Percentiles rank a stretch among this genome's conserved stretches.
phyloP scores from a whole-genome alignment of 2,113 vertebrate species.

The Sinocyclocheilus anophthalmus region DNA sequence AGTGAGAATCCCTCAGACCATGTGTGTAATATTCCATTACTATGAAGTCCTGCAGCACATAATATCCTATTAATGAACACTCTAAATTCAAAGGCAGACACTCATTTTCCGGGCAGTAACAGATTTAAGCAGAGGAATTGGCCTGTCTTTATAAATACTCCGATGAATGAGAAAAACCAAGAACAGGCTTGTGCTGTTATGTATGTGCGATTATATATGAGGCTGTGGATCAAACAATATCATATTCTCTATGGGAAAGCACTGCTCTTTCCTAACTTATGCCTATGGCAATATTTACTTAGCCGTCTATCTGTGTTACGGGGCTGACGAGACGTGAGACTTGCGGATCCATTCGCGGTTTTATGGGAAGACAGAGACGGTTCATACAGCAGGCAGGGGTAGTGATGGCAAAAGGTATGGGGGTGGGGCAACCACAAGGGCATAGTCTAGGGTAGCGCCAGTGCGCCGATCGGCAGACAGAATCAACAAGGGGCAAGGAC shows the following conservation, averaged over 20 bases:
- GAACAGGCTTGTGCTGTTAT: conserved; percentile 58
- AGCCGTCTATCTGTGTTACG: not conserved
- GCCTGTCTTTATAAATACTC: conserved; percentile 71
- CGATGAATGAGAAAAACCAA: conserved; percentile 52
- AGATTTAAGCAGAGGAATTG: conserved; percentile 69
- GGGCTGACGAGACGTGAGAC: too few species aligned
- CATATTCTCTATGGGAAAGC: not conserved
- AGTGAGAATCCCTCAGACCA: conserved; percentile 29
- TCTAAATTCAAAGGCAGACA: conserved; percentile 95
- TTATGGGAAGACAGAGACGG: too few species aligned
- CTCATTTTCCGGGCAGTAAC: conserved; percentile 84
- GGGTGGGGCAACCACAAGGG: too few species aligned
- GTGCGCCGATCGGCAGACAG: too few species aligned
- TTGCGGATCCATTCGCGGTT: too few species aligned
- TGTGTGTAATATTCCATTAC: conserved; percentile 40
- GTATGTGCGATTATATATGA: conserved; percentile 46
- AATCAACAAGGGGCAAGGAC: too few species aligned
- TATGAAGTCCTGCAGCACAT: conserved; percentile 59
- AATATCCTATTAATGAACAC: conserved; percentile 96
- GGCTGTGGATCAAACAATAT: conserved; percentile 38
- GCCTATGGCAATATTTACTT: not conserved
- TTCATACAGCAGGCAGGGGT: too few species aligned
- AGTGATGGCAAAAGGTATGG: too few species aligned
- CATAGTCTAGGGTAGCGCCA: too few species aligned
- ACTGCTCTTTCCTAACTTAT: conserved; percentile 27